Percentiles rank a stretch among this genome's conserved stretches.
Conservation (phyloP, 1,140 invertebrate genomes). For the Aethina tumida region DNA sequence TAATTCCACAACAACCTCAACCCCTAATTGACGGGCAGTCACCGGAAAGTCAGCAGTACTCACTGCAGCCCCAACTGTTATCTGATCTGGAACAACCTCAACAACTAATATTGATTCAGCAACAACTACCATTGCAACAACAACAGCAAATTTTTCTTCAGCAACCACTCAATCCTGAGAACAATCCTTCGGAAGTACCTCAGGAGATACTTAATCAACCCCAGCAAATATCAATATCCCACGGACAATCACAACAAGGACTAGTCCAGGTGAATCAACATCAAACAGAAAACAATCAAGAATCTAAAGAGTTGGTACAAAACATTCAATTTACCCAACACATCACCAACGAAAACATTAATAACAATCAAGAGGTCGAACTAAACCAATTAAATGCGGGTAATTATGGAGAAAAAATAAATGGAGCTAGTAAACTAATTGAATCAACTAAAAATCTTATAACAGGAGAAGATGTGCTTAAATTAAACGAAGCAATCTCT, state of each 20-base stretch:
- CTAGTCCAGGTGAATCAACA: not conserved
- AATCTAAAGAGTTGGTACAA: slow-evolving; percentile 1
- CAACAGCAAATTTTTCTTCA: too few relatives aligned
- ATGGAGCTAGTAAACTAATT: slow-evolving; percentile 33
- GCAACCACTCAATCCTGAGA: too few relatives aligned
- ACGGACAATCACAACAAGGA: not conserved
- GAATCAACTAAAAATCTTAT: slow-evolving; percentile 44
- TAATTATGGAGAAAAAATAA: not conserved
- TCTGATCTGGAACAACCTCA: not conserved
- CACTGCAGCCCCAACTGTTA: not conserved
- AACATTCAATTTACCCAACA: slow-evolving; percentile 2
- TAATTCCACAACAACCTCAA: not conserved
- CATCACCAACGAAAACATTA: not conserved
- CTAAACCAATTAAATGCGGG: not conserved
- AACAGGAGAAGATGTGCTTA: slow-evolving; percentile 43
- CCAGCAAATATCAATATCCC: too few relatives aligned
- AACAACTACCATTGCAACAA: not conserved
- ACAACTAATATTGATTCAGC: not conserved
- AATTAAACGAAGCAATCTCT: slow-evolving; percentile 41
- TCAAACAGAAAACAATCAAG: not conserved
- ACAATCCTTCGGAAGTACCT: too few relatives aligned
- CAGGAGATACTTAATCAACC: too few relatives aligned
- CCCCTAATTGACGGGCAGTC: not conserved
- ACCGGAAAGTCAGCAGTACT: not conserved
- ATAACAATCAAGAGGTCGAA: not conserved